Percentiles rank a stretch among this genome's conserved stretches.
phyloP scores from a whole-genome alignment of 30 jellyfish, hydroid and myxozoan species.

The Aurelia sp. region DNA sequence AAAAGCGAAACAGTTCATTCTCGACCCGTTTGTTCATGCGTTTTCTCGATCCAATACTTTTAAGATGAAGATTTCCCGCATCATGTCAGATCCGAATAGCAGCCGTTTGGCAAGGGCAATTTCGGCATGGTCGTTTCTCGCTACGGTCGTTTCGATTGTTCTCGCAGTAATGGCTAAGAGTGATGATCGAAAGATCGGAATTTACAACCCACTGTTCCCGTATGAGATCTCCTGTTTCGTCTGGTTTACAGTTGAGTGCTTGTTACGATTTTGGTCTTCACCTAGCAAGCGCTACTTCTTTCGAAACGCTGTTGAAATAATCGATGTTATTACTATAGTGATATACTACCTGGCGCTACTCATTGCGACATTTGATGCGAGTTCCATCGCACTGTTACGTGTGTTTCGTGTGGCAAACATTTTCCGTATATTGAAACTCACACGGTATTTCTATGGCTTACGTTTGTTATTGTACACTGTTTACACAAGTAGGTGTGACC shows the following conservation, averaged over 20 bases:
- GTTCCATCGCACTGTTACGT: conserved; percentile 76
- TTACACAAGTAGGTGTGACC: conserved; percentile 83
- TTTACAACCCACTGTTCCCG: conserved; percentile 66
- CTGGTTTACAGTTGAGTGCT: conserved; percentile 82
- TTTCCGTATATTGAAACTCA: conserved; percentile 79
- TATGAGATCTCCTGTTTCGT: conserved; percentile 75
- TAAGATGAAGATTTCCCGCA: conserved; percentile 60
- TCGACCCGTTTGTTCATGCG: conserved; percentile 22
- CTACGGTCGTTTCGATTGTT: conserved; percentile 73
- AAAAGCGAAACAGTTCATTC: conserved; percentile 68
- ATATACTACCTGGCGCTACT: conserved; percentile 66
- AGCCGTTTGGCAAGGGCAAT: conserved; percentile 58
- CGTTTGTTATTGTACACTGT: conserved; percentile 81
- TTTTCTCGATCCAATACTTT: neutral
- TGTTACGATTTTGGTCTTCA: conserved; percentile 76
- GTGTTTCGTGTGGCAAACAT: conserved; percentile 86
- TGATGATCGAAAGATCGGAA: conserved; percentile 14
- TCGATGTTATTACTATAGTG: conserved; percentile 71
- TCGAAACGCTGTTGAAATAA: conserved; percentile 72
- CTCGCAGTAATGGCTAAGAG: conserved; percentile 49
- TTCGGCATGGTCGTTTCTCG: conserved; percentile 59
- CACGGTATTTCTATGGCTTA: conserved; percentile 90
- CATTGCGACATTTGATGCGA: conserved; percentile 65
- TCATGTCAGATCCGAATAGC: conserved; percentile 76
- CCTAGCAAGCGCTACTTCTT: conserved; percentile 71